Base-by-base conservation (phyloP, 2,797 vertebrate species). In the Coendou prehensilis region DNA sequence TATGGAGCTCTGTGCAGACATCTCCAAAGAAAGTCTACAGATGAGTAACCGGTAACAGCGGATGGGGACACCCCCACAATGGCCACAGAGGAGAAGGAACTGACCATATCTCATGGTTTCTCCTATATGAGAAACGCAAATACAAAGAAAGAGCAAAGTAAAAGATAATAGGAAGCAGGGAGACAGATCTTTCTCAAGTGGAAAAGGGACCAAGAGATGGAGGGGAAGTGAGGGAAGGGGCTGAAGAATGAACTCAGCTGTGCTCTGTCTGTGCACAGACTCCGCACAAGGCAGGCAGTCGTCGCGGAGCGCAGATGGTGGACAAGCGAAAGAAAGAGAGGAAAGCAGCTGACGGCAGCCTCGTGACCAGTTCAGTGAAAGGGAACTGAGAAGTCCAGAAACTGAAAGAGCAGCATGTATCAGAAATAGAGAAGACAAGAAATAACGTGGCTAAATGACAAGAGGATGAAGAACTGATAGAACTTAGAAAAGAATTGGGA, bases 391-490 rank as follows among this genome's bases (percentile, higher is more conserved):
- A 78, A 73, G 37, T 33, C 52, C 26, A 82, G 50, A 59, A 75
- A 67, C 56, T 57, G 30, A 64, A 67, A 80, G 59, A 61, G 26
- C 23, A 5, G 33, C 14, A 15, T 28, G 45, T 52, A 64, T 28
- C 23, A 82, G 82, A 45, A 90, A 82, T 17, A 91, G 87, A n/a
- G 82, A 81, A 30, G 67, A 37, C 45, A 94, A 64, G 76, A 76
- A 54, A 75, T 13, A 28, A 79, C 73, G 14, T 67, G 83, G 61
- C 54, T 15, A 52, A 83, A 61, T 3, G 9, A 69, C 26, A 81
- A 54, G 50, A 37, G 15, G 37, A 11, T 52, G 57, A 79, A 73
- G 82, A 83, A 28, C 26, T 18, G 33, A 56, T 6, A 33, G 30
- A 83, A 20, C 63, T 64, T 64, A 33, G 63, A 33, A 33, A 83